Evolutionary conservation across 2,113 vertebrate genomes (phyloP), one percentile per base, ranked within the genome.

Genomic region (Synodontis membranacea): DNA sequence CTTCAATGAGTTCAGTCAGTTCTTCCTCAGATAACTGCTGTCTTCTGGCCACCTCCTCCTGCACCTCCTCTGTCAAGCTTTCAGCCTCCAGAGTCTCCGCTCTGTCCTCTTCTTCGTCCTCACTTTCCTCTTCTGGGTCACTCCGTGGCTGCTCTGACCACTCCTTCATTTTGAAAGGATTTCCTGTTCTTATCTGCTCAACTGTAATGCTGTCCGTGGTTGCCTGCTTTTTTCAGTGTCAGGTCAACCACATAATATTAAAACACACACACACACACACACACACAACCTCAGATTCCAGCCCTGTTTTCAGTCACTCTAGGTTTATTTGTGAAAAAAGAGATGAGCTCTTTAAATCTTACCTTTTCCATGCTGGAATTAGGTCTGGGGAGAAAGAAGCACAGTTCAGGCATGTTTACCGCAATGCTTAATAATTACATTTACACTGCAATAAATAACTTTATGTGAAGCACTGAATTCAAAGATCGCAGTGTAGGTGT

Each of bases 1-100:
- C 93, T 92, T 96, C 91, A 92, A 97, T 97, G 89, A 96, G 96
- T 87, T 95, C 97, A 89, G 95, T 97, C 90, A 98, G 95, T 88
- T 97, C 97, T 89, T 98, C 97, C 56, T 96, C 96, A 72, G 97
- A 97, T 82, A 96, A 94, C 86, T 94, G 94, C 83, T 93, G 90
- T 80, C 92, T 92, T 82, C 91, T 60, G 72, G 91, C 91, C 34
- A 95, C 93, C 37, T 94, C 94, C 46, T 96, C 91, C 12, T 93
- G 91, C 11, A 85, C 88, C 34, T 92, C 87, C 86, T 89, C 86
- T 66, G 93, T 94, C n/a, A 94, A 93, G 87, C 78, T 93, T 7
- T 91, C 94, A 86, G 91, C 88, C 0, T 48, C 84, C 82, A 89
- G 93, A 86, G 92, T 88, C 21, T 87, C 88, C 21, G 86, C 89